Conservation (phyloP, 2,113 vertebrate species). For the Arizona elegans region DNA sequence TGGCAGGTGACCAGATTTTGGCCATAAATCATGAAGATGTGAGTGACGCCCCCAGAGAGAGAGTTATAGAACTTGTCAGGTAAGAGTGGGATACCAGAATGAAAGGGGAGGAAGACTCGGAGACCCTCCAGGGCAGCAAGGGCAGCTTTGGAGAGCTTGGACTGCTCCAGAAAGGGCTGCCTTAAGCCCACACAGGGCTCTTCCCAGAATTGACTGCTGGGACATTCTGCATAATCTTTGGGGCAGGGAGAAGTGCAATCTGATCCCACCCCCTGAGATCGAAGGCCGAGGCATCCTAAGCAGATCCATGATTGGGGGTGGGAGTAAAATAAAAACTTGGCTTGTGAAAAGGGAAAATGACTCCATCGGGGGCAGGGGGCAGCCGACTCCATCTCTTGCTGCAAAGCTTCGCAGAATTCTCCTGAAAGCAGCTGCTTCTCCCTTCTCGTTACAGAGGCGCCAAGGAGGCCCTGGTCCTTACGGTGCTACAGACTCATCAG, state of each 20-base stretch:
- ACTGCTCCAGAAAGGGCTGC: background rate
- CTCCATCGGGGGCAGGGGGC: background rate
- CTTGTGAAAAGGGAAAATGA: too few relatives aligned
- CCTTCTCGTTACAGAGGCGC: constrained; percentile 81
- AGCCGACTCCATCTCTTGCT: background rate
- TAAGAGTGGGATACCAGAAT: constrained; percentile 70
- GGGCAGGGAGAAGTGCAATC: background rate
- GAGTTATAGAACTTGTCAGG: constrained; percentile 97
- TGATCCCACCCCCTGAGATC: background rate
- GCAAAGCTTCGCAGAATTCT: background rate
- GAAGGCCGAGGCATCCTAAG: background rate
- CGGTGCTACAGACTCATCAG: constrained; percentile 93
- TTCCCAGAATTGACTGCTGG: background rate
- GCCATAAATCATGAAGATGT: constrained; percentile 93
- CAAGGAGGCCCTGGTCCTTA: constrained; percentile 91
- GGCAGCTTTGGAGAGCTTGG: background rate
- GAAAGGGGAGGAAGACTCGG: background rate
- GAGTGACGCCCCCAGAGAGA: constrained; percentile 91
- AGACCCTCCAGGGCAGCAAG: background rate
- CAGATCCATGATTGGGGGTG: background rate
- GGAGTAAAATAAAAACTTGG: background rate
- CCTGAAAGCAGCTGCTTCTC: constrained; percentile 10
- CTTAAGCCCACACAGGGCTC: background rate
- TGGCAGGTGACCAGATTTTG: constrained; percentile 94
- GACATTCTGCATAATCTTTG: background rate